Conservation (phyloP, 2,113 vertebrate genomes). For the Notiomystis cincta region DNA sequence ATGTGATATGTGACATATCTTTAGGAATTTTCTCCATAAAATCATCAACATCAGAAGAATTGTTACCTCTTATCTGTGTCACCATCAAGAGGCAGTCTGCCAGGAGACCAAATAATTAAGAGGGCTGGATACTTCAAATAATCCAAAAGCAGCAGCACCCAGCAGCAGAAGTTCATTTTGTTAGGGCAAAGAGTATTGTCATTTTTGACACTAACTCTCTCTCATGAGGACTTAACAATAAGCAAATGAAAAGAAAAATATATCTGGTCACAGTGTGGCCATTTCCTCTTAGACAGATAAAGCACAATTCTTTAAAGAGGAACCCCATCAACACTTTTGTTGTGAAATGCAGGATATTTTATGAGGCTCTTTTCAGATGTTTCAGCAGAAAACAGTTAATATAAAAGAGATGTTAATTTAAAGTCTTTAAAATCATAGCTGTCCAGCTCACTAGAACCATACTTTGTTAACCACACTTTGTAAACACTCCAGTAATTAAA, state of each 20-base stretch:
- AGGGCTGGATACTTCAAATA: neutral
- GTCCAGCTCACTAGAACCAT: neutral
- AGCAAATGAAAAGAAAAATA: neutral
- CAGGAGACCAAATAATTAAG: neutral
- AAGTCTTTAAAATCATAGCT: neutral
- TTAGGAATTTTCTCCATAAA: neutral
- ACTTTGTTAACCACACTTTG: neutral
- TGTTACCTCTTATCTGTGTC: neutral
- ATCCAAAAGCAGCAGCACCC: neutral
- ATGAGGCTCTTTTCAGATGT: neutral
- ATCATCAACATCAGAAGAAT: neutral
- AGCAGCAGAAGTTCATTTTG: neutral
- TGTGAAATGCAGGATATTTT: neutral
- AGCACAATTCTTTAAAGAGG: neutral
- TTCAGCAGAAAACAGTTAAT: neutral
- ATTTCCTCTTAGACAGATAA: neutral
- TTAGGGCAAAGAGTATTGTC: neutral
- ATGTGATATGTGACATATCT: neutral
- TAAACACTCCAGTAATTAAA: neutral
- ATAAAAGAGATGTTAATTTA: neutral
- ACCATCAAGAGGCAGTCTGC: neutral
- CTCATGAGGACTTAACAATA: neutral
- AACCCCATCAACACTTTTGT: accelerated
- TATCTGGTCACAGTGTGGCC: neutral
- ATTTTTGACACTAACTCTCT: neutral